Base-by-base conservation (phyloP, 1,140 invertebrate species). In the Anoplophora glabripennis region DNA sequence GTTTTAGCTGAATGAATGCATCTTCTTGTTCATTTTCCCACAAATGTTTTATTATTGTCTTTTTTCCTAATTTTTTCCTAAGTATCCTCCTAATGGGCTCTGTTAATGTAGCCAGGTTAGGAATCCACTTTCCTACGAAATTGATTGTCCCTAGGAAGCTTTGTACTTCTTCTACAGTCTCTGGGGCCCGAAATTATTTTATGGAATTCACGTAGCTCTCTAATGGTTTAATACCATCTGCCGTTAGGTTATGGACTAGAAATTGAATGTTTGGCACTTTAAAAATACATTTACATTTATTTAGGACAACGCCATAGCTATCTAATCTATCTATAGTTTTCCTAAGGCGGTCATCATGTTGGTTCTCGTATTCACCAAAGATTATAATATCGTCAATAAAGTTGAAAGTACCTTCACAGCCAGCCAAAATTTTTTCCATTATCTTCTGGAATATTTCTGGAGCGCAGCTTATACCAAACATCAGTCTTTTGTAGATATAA, bases 401-500 rank as follows among this genome's bases (percentile, higher is more conserved):
- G 40, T 59, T 63, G 2, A 59, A n/a, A 14, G 41, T 45, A 34
- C 18, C 59, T 40, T 41, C 57, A 57, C 53, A 72, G 49, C 33
- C 47, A 76, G 21, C 21, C 21, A 28, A 62, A 12, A 75, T 64
- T 36, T 65, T 61, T 59, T 71, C 61, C 55, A 75, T 61, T n/a
- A 61, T 72, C 59, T 72, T 71, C 66, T 77, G 75, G 62, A 76
- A 78, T 11, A 68, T 57, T 63, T 76, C 75, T 14, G 75, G 74
- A 15, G 75, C 71, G 28, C 56, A 67, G 33, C 38, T 55, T 4
- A 74, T 62, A 3, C 72, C 72, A 47, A 65, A 70, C 71, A 75
- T 69, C 12, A 77, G 54, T 37, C 74, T 48, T 52, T 72, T 75
- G 58, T 75, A 76, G n/a, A n/a, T n/a, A n/a, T n/a, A n/a, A n/a